phyloP scores from a whole-genome alignment of 1,140 invertebrate species.

The Copidosoma floridanum region DNA sequence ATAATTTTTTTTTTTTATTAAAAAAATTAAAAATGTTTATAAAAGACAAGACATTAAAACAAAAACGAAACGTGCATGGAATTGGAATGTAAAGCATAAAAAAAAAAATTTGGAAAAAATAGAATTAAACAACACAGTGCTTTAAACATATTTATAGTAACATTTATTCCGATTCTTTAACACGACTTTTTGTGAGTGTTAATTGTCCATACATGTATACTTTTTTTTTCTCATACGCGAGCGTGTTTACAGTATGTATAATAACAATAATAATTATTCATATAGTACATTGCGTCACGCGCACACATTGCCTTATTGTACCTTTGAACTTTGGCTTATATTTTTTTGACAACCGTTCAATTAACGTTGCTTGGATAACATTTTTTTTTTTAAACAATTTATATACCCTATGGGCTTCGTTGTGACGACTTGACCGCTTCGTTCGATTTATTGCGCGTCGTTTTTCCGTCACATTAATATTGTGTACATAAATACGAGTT shows the following conservation, averaged over 20 bases:
- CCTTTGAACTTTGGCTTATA: constrained; percentile 25
- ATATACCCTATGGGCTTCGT: neutral
- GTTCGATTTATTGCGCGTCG: too few relatives aligned
- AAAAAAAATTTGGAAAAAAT: too few relatives aligned
- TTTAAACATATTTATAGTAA: constrained; percentile 49
- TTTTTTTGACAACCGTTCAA: constrained; percentile 30
- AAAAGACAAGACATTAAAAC: too few relatives aligned
- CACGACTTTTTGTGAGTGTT: constrained; percentile 36
- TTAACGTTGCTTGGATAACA: constrained; percentile 38
- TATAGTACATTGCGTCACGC: constrained; percentile 29
- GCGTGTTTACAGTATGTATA: constrained; percentile 35
- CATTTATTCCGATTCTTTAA: constrained; percentile 51
- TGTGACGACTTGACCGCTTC: neutral
- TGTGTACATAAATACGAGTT: too few relatives aligned
- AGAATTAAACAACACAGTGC: constrained; percentile 18
- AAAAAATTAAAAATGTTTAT: too few relatives aligned
- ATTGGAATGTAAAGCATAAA: too few relatives aligned
- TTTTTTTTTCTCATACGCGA: too few relatives aligned
- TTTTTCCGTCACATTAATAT: too few relatives aligned
- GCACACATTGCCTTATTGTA: constrained; percentile 27
- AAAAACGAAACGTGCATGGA: too few relatives aligned
- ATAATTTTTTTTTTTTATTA: too few relatives aligned
- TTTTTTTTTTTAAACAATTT: constrained; percentile 18
- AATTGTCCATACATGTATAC: constrained; percentile 31
- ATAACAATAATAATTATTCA: too few relatives aligned